A percentile compares a stretch with the other conserved stretches of the same genome.
phyloP scores from a whole-genome alignment of 2,888 invertebrate genomes.

The Caenorhabditis doughertyi region DNA sequence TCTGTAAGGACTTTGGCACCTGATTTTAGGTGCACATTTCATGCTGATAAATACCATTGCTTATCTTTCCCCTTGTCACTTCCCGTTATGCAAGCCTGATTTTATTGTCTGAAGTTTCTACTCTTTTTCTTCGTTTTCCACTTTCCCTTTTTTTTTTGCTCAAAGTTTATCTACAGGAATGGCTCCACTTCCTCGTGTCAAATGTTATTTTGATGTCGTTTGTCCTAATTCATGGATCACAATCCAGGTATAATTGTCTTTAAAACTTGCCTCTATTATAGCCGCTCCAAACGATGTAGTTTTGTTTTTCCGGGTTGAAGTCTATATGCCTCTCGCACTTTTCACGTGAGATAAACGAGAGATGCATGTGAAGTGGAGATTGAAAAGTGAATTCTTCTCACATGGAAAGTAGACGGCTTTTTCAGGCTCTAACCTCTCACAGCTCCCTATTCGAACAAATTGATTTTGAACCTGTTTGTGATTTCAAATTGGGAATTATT shows the following conservation, averaged over 20 bases:
- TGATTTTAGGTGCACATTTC: slow-evolving; percentile 15
- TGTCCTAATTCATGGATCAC: slow-evolving; percentile 66
- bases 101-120: slow-evolving; percentile 13
- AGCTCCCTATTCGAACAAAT: slow-evolving; percentile 43
- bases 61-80: slow-evolving; percentile 8
- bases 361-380: not conserved
- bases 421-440: slow-evolving; percentile 49
- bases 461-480: slow-evolving; percentile 63
- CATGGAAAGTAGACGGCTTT: not conserved
- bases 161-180: slow-evolving; percentile 26
- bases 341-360: slow-evolving; percentile 1
- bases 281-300: not conserved
- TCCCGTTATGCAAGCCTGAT: slow-evolving; percentile 8
- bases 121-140: not conserved
- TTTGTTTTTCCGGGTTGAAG: slow-evolving; percentile 10
- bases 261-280: not conserved
- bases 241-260: slow-evolving; percentile 42
- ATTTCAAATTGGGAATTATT: slow-evolving; percentile 64
- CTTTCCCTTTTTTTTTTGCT: not conserved
- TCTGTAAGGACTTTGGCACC: not conserved
- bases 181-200: slow-evolving; percentile 52
- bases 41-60: not conserved
- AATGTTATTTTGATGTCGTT: slow-evolving; percentile 61
- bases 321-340: not conserved
- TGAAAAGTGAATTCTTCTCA: not conserved